Evolutionary conservation across 2,888 invertebrate genomes (phyloP), one percentile per base, ranked within the genome.

Genomic region (Nomada ferruginata): DNA sequence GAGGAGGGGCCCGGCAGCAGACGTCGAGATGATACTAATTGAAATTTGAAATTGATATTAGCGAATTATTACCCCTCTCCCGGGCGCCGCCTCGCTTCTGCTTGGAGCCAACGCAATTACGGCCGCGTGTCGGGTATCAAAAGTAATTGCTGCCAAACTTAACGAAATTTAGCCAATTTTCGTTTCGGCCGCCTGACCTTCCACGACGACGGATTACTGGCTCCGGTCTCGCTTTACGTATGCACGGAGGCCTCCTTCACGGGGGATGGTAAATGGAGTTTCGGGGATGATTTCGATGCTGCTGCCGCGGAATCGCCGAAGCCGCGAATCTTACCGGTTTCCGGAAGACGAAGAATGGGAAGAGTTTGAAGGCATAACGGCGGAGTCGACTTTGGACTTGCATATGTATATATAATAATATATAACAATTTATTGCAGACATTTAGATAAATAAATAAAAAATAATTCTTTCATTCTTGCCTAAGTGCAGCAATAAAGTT

Each of bases 41-140:
- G 93, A 93, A 93, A 93, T 93, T 93, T 93, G 93, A 93, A 93
- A 93, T 93, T 93, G 93, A 93, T 93, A 93, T 93, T 93, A 93
- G 93, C 93, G 92, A 93, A 93, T 93, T 93, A 93, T 93, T 93
- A 92, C 92, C 92, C 90, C 92, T 87, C 89, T 88, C 86, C 82
- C 79, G 47, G 42, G 47, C 65, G 29, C 65, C 26, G 15, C 44
- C 71, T n/a, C 52, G 85, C 85, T 84, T 79, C 82, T 78, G 83
- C 87, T 84, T 83, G 89, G 87, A 82, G 80, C 23, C 83, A 91
- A 92, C 89, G 90, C 90, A 91, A 92, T 93, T 93, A 92, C 89
- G 83, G 76, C 90, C 91, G 92, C 92, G 92, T 93, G 93, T 93
- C 92, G 92, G 92, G 90, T 92, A 93, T 93, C 93, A 93, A 93